phyloP scores from a whole-genome alignment of 2,888 invertebrate genomes.

The Thera britannica region DNA sequence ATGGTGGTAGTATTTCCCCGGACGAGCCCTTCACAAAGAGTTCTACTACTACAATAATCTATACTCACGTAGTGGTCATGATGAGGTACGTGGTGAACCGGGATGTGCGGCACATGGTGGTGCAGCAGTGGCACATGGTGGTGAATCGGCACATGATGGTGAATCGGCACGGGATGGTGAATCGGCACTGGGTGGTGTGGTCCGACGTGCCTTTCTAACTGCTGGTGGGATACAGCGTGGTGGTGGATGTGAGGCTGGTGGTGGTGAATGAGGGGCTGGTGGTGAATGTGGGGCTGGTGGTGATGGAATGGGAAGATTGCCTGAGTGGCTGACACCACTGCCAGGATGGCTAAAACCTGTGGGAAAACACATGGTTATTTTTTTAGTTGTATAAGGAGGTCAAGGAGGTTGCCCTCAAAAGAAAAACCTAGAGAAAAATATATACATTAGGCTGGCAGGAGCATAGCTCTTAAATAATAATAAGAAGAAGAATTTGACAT shows the following conservation, averaged over 20 bases:
- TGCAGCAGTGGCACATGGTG: constrained; percentile 52
- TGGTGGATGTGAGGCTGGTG: constrained; percentile 60
- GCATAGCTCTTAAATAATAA: too few relatives aligned
- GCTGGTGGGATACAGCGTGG: constrained; percentile 75
- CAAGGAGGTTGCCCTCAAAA: too few relatives aligned
- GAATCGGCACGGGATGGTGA: constrained; percentile 59
- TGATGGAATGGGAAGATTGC: constrained; percentile 72
- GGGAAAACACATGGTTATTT: neutral
- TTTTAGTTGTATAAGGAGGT: too few relatives aligned
- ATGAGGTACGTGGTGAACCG: constrained; percentile 53
- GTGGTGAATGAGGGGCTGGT: constrained; percentile 59
- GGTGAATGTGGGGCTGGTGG: constrained; percentile 60
- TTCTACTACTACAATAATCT: neutral
- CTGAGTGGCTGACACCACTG: constrained; percentile 66
- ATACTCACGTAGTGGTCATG: constrained; percentile 76
- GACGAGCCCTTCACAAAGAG: too few relatives aligned
- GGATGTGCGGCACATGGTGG: constrained; percentile 46
- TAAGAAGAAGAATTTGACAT: too few relatives aligned
- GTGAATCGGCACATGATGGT: constrained; percentile 53
- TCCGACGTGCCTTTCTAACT: constrained; percentile 71
- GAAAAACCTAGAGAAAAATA: too few relatives aligned
- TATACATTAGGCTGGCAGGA: too few relatives aligned
- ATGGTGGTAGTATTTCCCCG: too few relatives aligned
- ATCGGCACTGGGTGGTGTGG: constrained; percentile 58
- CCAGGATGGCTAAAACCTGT: constrained; percentile 64